phyloP scores from a whole-genome alignment of 1,140 invertebrate genomes.

The Lucilia cuprina region DNA sequence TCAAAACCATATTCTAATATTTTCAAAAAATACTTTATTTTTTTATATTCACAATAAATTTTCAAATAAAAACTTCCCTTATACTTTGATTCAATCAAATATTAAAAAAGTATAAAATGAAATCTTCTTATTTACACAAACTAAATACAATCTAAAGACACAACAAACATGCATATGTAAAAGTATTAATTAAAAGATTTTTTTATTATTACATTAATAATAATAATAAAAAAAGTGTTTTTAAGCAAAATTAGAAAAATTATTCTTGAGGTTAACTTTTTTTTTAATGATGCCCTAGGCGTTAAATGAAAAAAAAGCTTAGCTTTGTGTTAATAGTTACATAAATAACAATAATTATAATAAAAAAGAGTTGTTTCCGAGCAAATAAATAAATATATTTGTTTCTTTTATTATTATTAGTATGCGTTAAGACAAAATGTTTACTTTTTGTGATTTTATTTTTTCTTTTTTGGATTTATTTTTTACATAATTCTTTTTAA shows the following conservation, averaged over 20 bases:
- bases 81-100: too few species aligned
- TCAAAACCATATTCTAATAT: too few species aligned
- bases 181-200: not conserved
- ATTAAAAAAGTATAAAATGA: too few species aligned
- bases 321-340: not conserved
- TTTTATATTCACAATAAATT: too few species aligned
- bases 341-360: not conserved
- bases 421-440: not conserved
- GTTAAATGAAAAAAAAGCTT: conserved; percentile 21
- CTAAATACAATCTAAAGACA: too few species aligned
- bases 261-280: not conserved
- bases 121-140: too few species aligned
- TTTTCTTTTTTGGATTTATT: not conserved
- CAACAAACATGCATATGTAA: not conserved
- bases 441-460: not conserved
- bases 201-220: not conserved
- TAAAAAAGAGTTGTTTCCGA: not conserved
- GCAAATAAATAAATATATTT: not conserved
- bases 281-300: not conserved
- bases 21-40: too few species aligned
- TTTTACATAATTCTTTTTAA: not conserved
- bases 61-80: too few species aligned
- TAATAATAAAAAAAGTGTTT: not conserved
- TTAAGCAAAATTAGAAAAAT: not conserved
- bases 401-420: too few species aligned